Conservation (phyloP, 2,113 vertebrate genomes). For the Sylvilagus bachmani region DNA sequence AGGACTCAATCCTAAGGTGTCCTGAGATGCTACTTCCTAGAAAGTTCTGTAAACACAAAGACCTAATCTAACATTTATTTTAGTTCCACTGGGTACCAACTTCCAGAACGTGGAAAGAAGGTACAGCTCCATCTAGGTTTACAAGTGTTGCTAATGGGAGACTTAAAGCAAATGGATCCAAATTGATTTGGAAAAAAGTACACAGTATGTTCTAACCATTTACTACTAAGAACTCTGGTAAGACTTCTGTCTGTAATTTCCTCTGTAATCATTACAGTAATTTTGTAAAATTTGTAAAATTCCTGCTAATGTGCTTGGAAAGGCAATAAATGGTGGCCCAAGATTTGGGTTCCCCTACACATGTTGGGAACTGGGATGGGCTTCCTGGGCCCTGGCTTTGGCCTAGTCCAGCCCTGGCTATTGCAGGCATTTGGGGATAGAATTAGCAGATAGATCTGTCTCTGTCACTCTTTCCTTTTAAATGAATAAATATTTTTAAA, state of each 20-base stretch:
- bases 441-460: no score
- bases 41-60: constrained; percentile 22
- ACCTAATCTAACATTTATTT: background rate
- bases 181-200: background rate
- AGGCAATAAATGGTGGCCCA: no score
- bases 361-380: no score
- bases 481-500: no score
- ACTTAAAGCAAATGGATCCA: background rate
- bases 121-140: background rate
- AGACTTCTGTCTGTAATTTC: background rate
- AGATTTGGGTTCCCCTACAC: no score
- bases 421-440: no score
- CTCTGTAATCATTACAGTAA: background rate
- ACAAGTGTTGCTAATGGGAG: background rate
- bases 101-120: background rate
- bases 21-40: background rate
- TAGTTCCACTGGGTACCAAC: background rate
- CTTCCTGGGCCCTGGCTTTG: no score
- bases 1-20: background rate
- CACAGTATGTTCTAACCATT: background rate
- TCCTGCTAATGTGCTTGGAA: no score
- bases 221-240: background rate
- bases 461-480: no score
- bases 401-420: no score
- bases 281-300: no score